Percentiles rank a stretch among this genome's conserved stretches.
These are phyloP conservation scores for Malurus alboscapulatus DNA, from an alignment of 2,113 vertebrate genomes.

Conservation along the genomic window DNA sequence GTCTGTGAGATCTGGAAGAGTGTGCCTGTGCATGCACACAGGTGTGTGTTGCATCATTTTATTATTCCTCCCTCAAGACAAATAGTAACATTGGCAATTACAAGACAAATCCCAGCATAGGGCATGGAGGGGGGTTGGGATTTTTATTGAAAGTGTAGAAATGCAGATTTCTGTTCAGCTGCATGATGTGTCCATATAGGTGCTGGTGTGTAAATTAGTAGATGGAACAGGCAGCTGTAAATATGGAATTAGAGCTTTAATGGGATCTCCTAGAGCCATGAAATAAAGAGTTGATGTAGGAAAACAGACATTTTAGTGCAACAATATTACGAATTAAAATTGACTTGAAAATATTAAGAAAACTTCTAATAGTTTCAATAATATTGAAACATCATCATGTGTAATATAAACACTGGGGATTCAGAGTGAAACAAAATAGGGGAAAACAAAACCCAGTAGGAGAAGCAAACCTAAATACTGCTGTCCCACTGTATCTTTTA, in stretches of 20 bases:
- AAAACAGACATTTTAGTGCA: neutral
- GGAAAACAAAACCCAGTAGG: neutral
- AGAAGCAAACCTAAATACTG: neutral
- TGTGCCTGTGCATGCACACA: accelerated
- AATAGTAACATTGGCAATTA: neutral
- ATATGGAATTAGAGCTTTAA: neutral
- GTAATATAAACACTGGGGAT: neutral
- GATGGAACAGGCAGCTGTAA: neutral
- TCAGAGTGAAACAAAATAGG: neutral
- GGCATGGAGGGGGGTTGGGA: neutral
- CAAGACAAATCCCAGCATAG: neutral
- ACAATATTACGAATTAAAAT: neutral
- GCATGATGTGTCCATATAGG: neutral
- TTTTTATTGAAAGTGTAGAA: neutral
- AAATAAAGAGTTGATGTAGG: neutral
- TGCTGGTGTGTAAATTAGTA: neutral
- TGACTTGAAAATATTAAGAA: neutral
- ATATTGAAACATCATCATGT: neutral
- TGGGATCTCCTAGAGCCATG: neutral
- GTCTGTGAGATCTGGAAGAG: neutral
- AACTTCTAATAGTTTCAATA: neutral
- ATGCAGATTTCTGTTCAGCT: neutral
- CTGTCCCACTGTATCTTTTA: neutral
- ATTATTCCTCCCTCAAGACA: neutral
- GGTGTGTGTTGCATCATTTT: neutral